Conservation (phyloP, 1,140 invertebrate genomes). For the Drosophila pandora region DNA sequence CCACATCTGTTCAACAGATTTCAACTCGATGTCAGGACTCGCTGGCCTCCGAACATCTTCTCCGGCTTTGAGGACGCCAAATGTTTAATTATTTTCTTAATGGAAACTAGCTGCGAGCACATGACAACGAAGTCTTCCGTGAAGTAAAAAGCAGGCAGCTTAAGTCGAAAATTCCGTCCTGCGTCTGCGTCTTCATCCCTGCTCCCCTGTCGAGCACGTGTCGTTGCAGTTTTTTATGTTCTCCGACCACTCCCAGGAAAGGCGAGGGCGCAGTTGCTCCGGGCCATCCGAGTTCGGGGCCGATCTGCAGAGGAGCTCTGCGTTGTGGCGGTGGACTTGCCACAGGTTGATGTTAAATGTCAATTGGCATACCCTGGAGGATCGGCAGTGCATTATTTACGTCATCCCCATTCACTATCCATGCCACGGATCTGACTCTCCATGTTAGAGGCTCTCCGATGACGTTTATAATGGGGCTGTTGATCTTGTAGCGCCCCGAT, state of each 20-base stretch:
- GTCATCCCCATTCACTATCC: slow-evolving; percentile 23
- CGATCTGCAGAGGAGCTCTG: slow-evolving; percentile 13
- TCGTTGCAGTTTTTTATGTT: slow-evolving; percentile 54
- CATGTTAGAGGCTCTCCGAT: slow-evolving; percentile 29
- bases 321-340: slow-evolving; percentile 32
- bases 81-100: slow-evolving; percentile 83
- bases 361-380: slow-evolving; percentile 77
- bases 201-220: slow-evolving; percentile 68
- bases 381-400: slow-evolving; percentile 75
- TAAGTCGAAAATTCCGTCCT: slow-evolving; percentile 22
- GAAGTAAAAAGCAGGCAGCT: slow-evolving; percentile 47
- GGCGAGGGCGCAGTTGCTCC: slow-evolving; percentile 54
- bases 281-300: slow-evolving; percentile 28
- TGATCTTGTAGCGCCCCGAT: slow-evolving; percentile 71
- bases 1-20: slow-evolving; percentile 82
- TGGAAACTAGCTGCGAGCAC: slow-evolving; percentile 71
- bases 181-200: slow-evolving; percentile 30
- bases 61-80: slow-evolving; percentile 51
- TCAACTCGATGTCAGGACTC: slow-evolving; percentile 51
- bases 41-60: slow-evolving; percentile 12
- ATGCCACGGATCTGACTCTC: not conserved
- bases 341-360: slow-evolving; percentile 82
- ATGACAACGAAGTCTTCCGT: slow-evolving; percentile 75
- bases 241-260: slow-evolving; percentile 2
- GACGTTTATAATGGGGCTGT: slow-evolving; percentile 73